Evolutionary conservation across 2,888 invertebrate species (phyloP).

Genomic region (Piscicola geometra): DNA sequence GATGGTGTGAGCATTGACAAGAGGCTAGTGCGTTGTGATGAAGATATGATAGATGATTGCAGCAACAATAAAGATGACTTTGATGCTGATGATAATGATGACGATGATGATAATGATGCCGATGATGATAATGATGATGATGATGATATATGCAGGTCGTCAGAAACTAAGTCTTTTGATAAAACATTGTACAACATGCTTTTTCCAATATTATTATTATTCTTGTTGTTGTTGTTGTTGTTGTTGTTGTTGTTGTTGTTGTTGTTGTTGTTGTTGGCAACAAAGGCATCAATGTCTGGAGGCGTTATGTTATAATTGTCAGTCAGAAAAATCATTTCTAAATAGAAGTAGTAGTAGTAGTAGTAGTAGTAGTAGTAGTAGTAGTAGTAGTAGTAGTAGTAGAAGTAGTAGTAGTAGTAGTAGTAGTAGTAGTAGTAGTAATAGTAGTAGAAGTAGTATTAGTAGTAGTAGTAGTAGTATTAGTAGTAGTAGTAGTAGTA

Average conservation of each 20-base stretch:
- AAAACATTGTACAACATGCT: conserved; percentile 7
- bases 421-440: too few species aligned
- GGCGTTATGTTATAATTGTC: too few species aligned
- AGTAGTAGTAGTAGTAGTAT: too few species aligned
- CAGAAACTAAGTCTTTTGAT: not conserved
- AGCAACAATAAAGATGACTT: not conserved
- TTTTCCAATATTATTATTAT: not conserved
- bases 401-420: too few species aligned
- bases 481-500: too few species aligned
- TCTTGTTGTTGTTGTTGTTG: not conserved
- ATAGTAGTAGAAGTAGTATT: too few species aligned
- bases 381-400: too few species aligned
- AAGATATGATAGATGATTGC: not conserved
- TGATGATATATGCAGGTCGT: conserved; percentile 7
- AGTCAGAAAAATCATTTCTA: too few species aligned
- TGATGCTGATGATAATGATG: not conserved
- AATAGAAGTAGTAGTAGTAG: too few species aligned
- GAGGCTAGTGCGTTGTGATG: not conserved
- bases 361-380: too few species aligned
- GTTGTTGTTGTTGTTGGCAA: not conserved
- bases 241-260: conserved; percentile 1
- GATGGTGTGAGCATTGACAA: too few species aligned
- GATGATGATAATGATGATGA: not conserved
- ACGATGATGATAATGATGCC: conserved; percentile 10
- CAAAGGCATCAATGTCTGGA: too few species aligned